Evolutionary conservation across 2,888 invertebrate species (phyloP), one percentile per base, ranked within the genome.

Genomic region (Erannis defoliaria): DNA sequence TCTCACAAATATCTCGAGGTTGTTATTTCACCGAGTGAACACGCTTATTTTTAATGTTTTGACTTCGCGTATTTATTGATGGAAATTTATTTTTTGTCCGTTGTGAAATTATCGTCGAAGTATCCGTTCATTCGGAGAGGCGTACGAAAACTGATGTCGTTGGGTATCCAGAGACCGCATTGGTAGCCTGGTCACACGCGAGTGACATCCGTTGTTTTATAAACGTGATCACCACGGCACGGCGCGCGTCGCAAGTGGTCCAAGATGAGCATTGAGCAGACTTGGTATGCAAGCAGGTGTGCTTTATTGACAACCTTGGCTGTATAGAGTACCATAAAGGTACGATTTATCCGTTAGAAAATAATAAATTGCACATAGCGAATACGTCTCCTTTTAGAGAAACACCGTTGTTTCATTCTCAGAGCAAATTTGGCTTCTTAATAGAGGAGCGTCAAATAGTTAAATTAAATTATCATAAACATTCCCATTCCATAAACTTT

Each of bases 151-250:
- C 92, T 93, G 86, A 72, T 80, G 72, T 69, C 75, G 72, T 70
- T 64, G 71, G 77, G 75, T 74, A 73, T 73, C 80, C 72, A 75
- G 73, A 77, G 76, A 74, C 76, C 66, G 75, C 76, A 85, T 91
- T 85, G 81, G 78, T 74, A 89, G 81, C 80, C 89, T 78, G 82
- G 84, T 86, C 90, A 89, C 90, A 92, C 77, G 77, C 73, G 72
- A 76, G 75, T 81, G 76, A 89, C 89, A 86, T 92, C 92, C 93
- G 92, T 80, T 84, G 81, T 76, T 77, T 77, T 80, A 74, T 68
- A 82, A 84, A 89, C 89, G 86, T 89, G 89, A 86, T 79, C 79
- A 77, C 76, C 82, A 85, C 85, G 74, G 76, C 73, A 75, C 76
- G 73, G 69, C 72, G 73, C 76, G 78, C 76, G 74, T 72, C 67